phyloP scores from a whole-genome alignment of 2,797 vertebrate genomes.

The Pangasius krempfi region DNA sequence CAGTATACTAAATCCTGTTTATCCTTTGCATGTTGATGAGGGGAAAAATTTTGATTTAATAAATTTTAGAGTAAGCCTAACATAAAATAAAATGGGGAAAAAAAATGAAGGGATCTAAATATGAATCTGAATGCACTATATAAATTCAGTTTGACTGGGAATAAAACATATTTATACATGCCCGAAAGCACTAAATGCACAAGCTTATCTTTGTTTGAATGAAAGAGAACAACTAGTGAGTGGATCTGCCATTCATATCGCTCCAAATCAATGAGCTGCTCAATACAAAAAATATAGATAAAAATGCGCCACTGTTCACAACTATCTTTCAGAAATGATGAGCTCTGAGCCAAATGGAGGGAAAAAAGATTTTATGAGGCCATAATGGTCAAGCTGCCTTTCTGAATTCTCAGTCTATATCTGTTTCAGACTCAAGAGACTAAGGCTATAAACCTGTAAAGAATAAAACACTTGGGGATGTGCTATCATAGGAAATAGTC shows the following conservation, averaged over 20 bases:
- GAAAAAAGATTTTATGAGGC: not conserved
- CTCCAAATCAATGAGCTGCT: conserved; percentile 2
- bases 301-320: not conserved
- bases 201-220: not conserved
- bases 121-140: not conserved
- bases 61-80: not conserved
- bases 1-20: not conserved
- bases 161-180: not conserved
- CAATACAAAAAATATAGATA: not conserved
- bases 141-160: not conserved
- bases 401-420: not conserved
- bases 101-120: not conserved
- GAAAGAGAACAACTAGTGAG: not conserved
- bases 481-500: not conserved
- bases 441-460: not conserved
- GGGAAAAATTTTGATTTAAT: not conserved
- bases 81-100: not conserved
- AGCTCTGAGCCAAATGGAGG: not conserved
- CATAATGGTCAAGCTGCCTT: not conserved
- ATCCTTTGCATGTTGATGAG: not conserved
- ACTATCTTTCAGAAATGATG: not conserved
- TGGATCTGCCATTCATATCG: not conserved
- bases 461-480: not conserved
- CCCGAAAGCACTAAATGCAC: not conserved
- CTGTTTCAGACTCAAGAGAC: not conserved